Evolutionary conservation across 2,113 vertebrate species (phyloP).

Genomic region (Oxyura jamaicensis): DNA sequence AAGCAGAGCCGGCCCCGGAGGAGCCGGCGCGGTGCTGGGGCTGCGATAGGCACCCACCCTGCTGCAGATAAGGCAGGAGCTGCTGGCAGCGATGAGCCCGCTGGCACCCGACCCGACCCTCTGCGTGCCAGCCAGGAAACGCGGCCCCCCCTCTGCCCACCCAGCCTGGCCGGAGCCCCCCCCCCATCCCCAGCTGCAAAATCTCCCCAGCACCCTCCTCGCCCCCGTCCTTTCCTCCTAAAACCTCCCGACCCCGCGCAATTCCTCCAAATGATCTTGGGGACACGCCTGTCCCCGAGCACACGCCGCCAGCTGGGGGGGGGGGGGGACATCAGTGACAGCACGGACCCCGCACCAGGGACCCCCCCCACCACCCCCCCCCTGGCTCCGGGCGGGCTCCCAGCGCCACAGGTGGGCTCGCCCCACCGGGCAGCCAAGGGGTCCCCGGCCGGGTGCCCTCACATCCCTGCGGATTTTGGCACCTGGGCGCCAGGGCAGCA

Average conservation of each 20-base stretch:
- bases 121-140: neutral
- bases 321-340: too few species aligned
- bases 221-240: neutral
- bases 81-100: neutral
- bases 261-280: neutral
- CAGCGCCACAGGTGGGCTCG: neutral
- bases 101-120: neutral
- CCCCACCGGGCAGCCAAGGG: neutral
- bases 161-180: rapidly evolving
- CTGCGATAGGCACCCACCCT: neutral
- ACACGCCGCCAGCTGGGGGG: too few species aligned
- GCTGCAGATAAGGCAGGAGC: neutral
- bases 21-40: neutral
- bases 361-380: neutral
- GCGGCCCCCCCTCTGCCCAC: neutral
- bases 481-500: neutral
- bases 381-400: neutral
- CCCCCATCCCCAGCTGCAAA: too few species aligned
- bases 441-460: neutral
- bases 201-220: neutral
- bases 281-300: neutral
- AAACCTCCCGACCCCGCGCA: rapidly evolving
- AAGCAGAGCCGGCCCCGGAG: neutral
- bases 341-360: rapidly evolving
- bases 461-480: neutral